phyloP scores from a whole-genome alignment of 2,797 vertebrate genomes.

The Semotilus atromaculatus region DNA sequence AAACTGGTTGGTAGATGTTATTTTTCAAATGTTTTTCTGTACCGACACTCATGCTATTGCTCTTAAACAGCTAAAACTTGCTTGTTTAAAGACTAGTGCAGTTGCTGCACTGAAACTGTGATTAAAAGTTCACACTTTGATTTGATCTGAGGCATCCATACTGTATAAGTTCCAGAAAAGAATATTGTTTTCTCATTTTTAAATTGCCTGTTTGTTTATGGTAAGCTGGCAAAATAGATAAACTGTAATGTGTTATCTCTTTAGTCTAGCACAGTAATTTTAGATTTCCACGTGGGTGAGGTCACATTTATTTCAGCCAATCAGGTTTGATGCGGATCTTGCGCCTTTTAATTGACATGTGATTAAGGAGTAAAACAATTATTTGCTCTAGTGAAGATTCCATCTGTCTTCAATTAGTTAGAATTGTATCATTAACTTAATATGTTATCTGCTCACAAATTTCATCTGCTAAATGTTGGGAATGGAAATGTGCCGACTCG shows the following conservation, averaged over 20 bases:
- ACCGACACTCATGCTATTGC: not conserved
- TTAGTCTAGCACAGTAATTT: not conserved
- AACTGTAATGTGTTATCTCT: not conserved
- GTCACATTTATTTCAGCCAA: constrained; percentile 46
- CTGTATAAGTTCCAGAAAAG: constrained; percentile 62
- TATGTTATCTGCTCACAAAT: constrained; percentile 68
- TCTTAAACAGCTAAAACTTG: not conserved
- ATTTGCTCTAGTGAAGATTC: constrained; percentile 72
- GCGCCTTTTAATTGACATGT: constrained; percentile 67
- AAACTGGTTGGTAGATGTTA: not conserved
- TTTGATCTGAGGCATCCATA: constrained; percentile 67
- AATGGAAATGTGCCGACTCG: constrained; percentile 58
- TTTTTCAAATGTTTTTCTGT: not conserved
- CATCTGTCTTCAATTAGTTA: constrained; percentile 74
- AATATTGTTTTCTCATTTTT: constrained; percentile 7
- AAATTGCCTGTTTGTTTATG: constrained; percentile 19
- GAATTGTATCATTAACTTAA: constrained; percentile 72
- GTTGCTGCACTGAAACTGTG: constrained; percentile 2
- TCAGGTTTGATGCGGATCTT: constrained; percentile 55
- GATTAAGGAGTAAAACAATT: constrained; percentile 68
- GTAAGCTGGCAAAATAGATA: not conserved
- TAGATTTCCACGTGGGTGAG: not conserved
- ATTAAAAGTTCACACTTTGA: constrained; percentile 66
- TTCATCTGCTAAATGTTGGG: constrained; percentile 63
- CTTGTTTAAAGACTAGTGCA: constrained; percentile 5